These are phyloP conservation scores for Spodoptera exigua DNA, from an alignment of 2,888 invertebrate genomes.

Conservation along the genomic window DNA sequence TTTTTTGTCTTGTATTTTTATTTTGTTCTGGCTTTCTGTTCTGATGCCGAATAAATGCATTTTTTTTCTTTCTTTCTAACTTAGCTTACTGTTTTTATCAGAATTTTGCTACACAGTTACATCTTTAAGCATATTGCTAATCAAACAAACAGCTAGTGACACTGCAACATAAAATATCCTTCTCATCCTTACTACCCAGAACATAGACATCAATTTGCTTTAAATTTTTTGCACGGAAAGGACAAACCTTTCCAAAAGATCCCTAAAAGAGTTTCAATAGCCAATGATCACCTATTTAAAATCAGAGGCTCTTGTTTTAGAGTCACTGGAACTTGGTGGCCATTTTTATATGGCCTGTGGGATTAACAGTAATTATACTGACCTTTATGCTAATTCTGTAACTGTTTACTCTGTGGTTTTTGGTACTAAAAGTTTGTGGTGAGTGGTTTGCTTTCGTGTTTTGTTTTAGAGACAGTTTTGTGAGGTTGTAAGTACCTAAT, in stretches of 20 bases:
- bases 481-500: not conserved
- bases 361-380: constrained; percentile 50
- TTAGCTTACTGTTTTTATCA: too few relatives aligned
- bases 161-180: too few relatives aligned
- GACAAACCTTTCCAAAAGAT: constrained; percentile 45
- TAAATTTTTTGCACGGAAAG: too few relatives aligned
- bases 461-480: constrained; percentile 18
- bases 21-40: too few relatives aligned
- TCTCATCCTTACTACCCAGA: too few relatives aligned
- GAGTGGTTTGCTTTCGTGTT: constrained; percentile 4
- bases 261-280: constrained; percentile 55
- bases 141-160: too few relatives aligned
- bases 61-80: too few relatives aligned
- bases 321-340: constrained; percentile 25
- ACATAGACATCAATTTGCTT: too few relatives aligned
- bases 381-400: constrained; percentile 42
- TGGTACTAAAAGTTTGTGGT: constrained; percentile 19
- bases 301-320: constrained; percentile 60
- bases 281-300: constrained; percentile 64
- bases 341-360: constrained; percentile 44
- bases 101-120: too few relatives aligned
- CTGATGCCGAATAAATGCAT: too few relatives aligned
- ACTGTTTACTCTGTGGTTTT: constrained; percentile 33
- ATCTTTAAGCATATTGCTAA: too few relatives aligned
- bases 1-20: too few relatives aligned